Evolutionary conservation across 2,113 vertebrate genomes (phyloP).

Genomic region (Patagioenas fasciata): DNA sequence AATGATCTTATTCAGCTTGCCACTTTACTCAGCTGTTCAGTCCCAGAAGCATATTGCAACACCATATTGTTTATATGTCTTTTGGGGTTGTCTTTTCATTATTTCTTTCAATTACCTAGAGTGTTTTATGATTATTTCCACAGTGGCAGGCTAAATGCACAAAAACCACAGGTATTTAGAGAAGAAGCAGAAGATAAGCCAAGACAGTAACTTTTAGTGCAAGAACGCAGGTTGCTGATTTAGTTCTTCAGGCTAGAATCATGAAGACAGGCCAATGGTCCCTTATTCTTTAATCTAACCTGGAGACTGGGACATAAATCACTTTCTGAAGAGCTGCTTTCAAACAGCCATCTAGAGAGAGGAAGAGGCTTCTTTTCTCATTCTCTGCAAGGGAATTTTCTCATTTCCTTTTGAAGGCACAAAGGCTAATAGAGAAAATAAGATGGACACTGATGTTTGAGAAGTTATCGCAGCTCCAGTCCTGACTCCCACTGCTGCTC

Average conservation of each 20-base stretch:
- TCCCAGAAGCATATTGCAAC: background rate
- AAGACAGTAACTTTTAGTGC: background rate
- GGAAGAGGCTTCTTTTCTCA: background rate
- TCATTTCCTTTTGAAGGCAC: background rate
- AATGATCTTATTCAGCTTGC: background rate
- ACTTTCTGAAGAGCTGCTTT: background rate
- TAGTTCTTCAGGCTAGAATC: background rate
- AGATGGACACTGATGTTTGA: background rate
- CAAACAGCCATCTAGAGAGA: background rate
- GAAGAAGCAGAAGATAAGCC: background rate
- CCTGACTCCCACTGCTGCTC: background rate
- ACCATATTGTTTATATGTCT: background rate
- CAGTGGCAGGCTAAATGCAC: background rate
- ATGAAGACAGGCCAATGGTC: background rate
- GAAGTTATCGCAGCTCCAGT: background rate
- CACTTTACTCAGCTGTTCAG: background rate
- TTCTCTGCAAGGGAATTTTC: background rate
- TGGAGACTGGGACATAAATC: background rate
- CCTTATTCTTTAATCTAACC: background rate
- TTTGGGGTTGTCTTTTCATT: background rate
- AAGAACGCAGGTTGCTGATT: background rate
- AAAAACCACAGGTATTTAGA: background rate
- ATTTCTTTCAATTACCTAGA: background rate
- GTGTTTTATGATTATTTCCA: background rate
- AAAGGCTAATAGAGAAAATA: background rate